Conservation (phyloP, 2,113 vertebrate species). For the Menura novaehollandiae region DNA sequence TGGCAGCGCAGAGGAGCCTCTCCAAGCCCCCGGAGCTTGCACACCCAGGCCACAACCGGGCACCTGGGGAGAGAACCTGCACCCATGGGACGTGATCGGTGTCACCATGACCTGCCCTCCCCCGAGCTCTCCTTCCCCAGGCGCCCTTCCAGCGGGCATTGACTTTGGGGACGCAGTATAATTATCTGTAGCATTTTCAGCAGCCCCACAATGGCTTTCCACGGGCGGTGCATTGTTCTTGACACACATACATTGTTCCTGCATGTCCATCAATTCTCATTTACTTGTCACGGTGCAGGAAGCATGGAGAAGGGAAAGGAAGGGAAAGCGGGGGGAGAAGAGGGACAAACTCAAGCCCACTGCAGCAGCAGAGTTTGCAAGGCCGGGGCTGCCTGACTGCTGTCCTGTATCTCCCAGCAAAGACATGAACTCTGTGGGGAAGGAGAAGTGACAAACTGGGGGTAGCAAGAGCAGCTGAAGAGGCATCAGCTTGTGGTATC, state of each 20-base stretch:
- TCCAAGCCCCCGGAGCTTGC: neutral
- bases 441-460: neutral
- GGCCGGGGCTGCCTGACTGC: neutral
- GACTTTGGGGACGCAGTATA: neutral
- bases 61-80: neutral
- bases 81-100: neutral
- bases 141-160: constrained; percentile 18
- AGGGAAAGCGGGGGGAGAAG: neutral
- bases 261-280: constrained; percentile 63
- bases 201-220: constrained; percentile 55
- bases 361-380: neutral
- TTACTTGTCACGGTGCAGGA: constrained; percentile 65
- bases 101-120: constrained; percentile 49
- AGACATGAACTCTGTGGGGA: neutral
- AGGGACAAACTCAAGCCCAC: neutral
- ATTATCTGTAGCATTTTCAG: constrained; percentile 47
- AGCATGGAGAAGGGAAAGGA: constrained; percentile 18
- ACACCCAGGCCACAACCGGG: neutral
- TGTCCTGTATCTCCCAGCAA: neutral
- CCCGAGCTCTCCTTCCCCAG: neutral
- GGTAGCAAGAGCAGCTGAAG: neutral
- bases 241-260: constrained; percentile 52
- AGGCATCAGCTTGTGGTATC: neutral
- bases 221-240: constrained; percentile 43
- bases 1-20: neutral